Base-by-base conservation (phyloP, 1,140 invertebrate genomes). In the Meloidogyne hapla region DNA sequence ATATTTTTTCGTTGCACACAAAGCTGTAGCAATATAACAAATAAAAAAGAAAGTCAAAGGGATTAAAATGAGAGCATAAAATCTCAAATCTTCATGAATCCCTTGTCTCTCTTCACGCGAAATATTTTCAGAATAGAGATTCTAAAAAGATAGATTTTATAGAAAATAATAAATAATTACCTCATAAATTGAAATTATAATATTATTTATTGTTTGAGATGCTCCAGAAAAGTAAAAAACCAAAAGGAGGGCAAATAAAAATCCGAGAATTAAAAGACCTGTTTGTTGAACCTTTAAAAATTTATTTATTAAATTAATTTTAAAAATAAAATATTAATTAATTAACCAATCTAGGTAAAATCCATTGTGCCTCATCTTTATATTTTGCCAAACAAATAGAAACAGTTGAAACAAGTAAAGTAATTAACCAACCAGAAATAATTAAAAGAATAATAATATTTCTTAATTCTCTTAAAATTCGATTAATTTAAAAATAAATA, bases 31-130 rank as follows among this genome's bases (percentile, higher is more conserved):
- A 25, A 74, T 70, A 65, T 82, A 82, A 56, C 77, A 74, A 63
- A 84, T 77, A 71, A 84, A 76, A 33, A 79, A 64, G 67, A 82
- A 74, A 70, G 78, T 66, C 38, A 83, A 61, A 56, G 48, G 64
- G 40, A 83, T 67, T 42, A 77, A 69, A 26, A 81, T 25, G 45
- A 83, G 25, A 26, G 78, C 77, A 45, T 40, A 25, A 38, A 75
- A 68, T 23, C 64, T 68, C 1, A 79, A 48, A 56, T 23, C 18
- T 18, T 78, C 75, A 38, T 71, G 64, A 28, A 42, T 63, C 38
- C 66, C 75, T 26, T 65, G 66, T 12, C 77, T 65, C 48, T 69
- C 77, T n/a, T 61, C 56, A 12, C 15, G 33, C 8, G 28, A 42
- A 25, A 79, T 38, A 38, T 45, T 62, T 72, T 70, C 62, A 48